phyloP scores from a whole-genome alignment of 2,797 vertebrate species.

The Melanotaenia maccullochi region DNA sequence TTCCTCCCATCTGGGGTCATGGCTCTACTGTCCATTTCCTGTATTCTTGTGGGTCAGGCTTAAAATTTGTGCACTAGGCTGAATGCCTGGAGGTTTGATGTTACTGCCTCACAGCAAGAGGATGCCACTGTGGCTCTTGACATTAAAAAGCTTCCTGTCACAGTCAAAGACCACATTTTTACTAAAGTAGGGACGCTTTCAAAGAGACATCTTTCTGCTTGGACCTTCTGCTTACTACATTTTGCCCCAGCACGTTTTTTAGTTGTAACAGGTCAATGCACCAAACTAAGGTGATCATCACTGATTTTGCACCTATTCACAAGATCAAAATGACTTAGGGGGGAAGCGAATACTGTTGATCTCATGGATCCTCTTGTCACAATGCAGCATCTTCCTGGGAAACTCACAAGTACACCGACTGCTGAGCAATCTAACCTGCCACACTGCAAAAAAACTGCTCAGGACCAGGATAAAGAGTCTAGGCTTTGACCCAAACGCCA shows the following conservation, averaged over 20 bases:
- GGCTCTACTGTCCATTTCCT: constrained; percentile 42
- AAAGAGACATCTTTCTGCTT: neutral
- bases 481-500: neutral
- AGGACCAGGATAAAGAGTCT: neutral
- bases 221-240: neutral
- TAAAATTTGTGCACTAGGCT: constrained; percentile 17
- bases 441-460: neutral
- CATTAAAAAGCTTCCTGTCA: constrained; percentile 22
- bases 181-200: constrained; percentile 5
- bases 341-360: neutral
- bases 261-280: neutral
- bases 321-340: neutral
- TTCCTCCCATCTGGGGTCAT: constrained; percentile 42
- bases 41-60: constrained; percentile 44
- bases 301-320: neutral
- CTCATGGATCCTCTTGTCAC: neutral
- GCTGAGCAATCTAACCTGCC: neutral
- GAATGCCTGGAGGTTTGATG: constrained; percentile 10
- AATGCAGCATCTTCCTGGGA: neutral
- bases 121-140: constrained; percentile 15
- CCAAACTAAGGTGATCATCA: neutral
- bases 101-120: constrained; percentile 1
- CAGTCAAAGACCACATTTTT: neutral
- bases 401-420: neutral
- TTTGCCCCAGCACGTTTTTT: neutral